Percentiles rank a stretch among this genome's conserved stretches.
These are phyloP conservation scores for Hyppa rectilinea DNA, from an alignment of 2,888 invertebrate genomes.

Conservation along the genomic window DNA sequence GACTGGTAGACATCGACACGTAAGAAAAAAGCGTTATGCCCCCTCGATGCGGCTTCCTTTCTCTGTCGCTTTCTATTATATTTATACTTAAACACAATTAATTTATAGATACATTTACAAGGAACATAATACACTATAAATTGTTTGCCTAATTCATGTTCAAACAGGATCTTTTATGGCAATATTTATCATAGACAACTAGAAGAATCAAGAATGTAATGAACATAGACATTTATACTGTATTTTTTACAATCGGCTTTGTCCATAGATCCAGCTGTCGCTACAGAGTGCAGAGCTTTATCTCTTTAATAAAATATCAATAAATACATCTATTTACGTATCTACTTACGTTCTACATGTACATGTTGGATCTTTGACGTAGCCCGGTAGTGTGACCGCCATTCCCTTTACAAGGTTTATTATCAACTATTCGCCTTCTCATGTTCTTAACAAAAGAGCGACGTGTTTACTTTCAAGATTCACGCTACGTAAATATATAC, in stretches of 20 bases:
- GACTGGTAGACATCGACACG: too few species aligned
- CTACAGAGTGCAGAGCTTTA: background rate
- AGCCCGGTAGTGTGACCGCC: constrained; percentile 45
- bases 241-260: background rate
- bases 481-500: constrained; percentile 24
- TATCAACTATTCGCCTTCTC: constrained; percentile 27
- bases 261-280: background rate
- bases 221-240: constrained; percentile 6
- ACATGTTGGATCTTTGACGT: constrained; percentile 37
- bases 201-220: background rate
- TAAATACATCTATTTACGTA: constrained; percentile 38
- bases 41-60: too few species aligned
- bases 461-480: constrained; percentile 29
- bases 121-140: background rate
- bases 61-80: too few species aligned
- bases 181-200: background rate
- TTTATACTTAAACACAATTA: background rate
- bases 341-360: constrained; percentile 4
- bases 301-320: constrained; percentile 13
- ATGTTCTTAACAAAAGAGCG: constrained; percentile 44
- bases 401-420: constrained; percentile 63
- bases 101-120: background rate
- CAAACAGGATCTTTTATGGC: background rate
- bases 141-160: background rate
- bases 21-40: too few species aligned